phyloP scores from a whole-genome alignment of 2,888 invertebrate species.

The Muscina levida region DNA sequence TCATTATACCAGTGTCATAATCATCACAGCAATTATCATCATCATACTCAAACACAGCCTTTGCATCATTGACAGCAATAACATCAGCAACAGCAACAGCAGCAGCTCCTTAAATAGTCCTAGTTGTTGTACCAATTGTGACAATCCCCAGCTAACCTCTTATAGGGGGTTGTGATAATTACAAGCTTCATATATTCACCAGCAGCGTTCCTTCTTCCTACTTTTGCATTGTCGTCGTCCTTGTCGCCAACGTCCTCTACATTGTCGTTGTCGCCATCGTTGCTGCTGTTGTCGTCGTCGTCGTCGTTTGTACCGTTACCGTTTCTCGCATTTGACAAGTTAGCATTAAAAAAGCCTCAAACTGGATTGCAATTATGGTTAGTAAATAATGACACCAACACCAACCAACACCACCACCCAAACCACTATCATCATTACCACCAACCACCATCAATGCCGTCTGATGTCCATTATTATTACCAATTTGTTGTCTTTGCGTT shows the following conservation, averaged over 20 bases:
- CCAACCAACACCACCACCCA: too few relatives aligned
- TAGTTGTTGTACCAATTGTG: neutral
- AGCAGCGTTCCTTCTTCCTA: too few relatives aligned
- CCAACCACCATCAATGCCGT: conserved; percentile 20
- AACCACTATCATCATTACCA: too few relatives aligned
- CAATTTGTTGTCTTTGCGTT: conserved; percentile 19
- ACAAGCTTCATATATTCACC: neutral
- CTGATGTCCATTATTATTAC: conserved; percentile 17
- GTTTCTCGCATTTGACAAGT: conserved; percentile 67
- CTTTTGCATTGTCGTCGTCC: too few relatives aligned
- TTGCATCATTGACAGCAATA: conserved; percentile 36
- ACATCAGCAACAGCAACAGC: conserved; percentile 41
- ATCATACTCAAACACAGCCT: conserved; percentile 14
- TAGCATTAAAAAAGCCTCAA: conserved; percentile 76
- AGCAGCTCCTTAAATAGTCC: conserved; percentile 14
- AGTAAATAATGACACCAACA: conserved; percentile 55
- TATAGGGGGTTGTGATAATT: conserved; percentile 21
- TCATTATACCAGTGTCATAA: conserved; percentile 21
- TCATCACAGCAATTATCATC: conserved; percentile 20
- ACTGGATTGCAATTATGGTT: conserved; percentile 80
- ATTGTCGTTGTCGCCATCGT: neutral
- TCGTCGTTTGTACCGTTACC: conserved; percentile 51
- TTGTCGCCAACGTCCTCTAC: neutral
- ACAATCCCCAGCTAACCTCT: neutral
- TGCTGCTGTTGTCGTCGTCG: neutral